Evolutionary conservation across 2,113 vertebrate genomes (phyloP).

Genomic region (Myiagra hebetior): DNA sequence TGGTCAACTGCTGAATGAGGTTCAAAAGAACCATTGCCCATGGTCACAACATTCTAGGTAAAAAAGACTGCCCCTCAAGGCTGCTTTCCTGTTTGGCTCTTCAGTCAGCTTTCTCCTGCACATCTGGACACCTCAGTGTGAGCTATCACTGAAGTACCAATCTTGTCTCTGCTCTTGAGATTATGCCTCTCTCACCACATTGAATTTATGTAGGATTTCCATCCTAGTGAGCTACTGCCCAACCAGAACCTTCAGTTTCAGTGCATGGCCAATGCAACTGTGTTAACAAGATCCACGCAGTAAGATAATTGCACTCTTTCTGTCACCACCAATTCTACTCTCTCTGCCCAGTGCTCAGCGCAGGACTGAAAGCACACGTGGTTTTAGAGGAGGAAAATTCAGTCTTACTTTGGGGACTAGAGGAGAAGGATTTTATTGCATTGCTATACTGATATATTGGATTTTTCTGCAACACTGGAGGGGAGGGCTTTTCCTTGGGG

Average conservation of each 20-base stretch:
- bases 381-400: background rate
- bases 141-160: accelerated
- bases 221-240: background rate
- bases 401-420: background rate
- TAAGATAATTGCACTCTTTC: background rate
- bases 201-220: background rate
- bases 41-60: background rate
- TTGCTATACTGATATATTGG: too few relatives aligned
- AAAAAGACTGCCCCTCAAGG: background rate
- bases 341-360: background rate
- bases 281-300: background rate
- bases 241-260: background rate
- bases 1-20: background rate
- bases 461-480: background rate
- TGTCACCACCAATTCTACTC: background rate
- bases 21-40: accelerated
- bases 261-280: background rate
- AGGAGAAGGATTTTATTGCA: background rate
- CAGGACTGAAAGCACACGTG: background rate
- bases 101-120: background rate
- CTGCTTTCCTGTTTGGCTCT: background rate
- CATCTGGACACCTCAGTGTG: background rate
- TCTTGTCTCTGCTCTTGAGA: background rate
- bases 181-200: background rate
- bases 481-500: background rate